phyloP scores from a whole-genome alignment of 37 sponge, comb jelly and placozoan species.

The Haliclona indistincta region DNA sequence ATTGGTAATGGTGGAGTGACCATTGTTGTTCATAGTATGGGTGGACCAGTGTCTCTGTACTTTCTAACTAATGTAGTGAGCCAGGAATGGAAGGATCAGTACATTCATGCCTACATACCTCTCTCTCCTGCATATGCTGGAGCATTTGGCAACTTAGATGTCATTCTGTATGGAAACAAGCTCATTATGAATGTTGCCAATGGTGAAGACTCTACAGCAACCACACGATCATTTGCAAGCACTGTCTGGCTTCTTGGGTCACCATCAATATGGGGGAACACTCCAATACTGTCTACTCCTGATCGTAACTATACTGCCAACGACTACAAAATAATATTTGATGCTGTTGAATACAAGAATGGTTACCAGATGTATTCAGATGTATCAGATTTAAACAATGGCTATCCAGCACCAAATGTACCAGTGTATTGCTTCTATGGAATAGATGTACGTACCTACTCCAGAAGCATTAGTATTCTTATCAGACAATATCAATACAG shows the following conservation, averaged over 20 bases:
- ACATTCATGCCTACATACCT: conserved; percentile 74
- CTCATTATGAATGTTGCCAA: conserved; percentile 48
- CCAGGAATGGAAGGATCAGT: conserved; percentile 91
- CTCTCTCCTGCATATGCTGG: conserved; percentile 91
- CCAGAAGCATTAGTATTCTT: conserved; percentile 15
- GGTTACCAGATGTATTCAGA: conserved; percentile 69
- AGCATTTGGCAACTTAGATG: conserved; percentile 46
- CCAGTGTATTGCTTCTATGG: conserved; percentile 75
- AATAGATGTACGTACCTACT: conserved; percentile 11
- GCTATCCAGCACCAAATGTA: conserved; percentile 46
- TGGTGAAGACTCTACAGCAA: conserved; percentile 16
- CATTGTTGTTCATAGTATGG: conserved; percentile 91
- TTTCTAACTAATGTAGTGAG: conserved; percentile 79
- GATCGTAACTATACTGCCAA: conserved; percentile 73
- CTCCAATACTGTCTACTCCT: conserved; percentile 52
- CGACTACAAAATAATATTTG: conserved; percentile 75
- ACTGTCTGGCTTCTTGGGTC: conserved; percentile 74
- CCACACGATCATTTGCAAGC: conserved; percentile 48
- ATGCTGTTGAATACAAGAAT: conserved; percentile 40
- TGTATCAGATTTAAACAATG: conserved; percentile 27
- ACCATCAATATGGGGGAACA: conserved; percentile 53
- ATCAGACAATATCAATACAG: background rate
- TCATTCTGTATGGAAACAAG: conserved; percentile 75
- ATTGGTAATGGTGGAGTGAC: conserved; percentile 74
- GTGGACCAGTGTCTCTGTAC: conserved; percentile 76